Conservation (phyloP, 2,888 invertebrate species). For the Andrena fulva region DNA sequence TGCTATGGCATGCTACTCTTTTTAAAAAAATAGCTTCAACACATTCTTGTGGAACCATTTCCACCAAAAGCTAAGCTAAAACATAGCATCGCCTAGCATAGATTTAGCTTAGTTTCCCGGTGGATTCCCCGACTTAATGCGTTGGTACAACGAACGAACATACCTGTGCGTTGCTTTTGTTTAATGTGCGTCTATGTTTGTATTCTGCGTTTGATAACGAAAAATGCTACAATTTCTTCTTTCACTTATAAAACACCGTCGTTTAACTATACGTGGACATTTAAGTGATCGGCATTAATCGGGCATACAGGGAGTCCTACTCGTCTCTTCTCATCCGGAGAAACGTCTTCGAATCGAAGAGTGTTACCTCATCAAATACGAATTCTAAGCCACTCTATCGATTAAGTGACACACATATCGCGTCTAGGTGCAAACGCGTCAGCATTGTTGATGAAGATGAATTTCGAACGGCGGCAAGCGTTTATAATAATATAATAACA, state of each 20-base stretch:
- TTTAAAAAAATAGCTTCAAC: too few species aligned
- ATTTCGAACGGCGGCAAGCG: background rate
- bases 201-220: background rate
- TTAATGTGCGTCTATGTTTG: background rate
- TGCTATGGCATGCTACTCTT: too few species aligned
- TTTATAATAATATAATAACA: too few species aligned
- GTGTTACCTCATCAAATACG: conserved; percentile 23
- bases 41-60: too few species aligned
- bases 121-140: background rate
- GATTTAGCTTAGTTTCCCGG: too few species aligned
- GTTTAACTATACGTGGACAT: background rate
- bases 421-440: conserved; percentile 44
- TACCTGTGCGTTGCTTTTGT: background rate
- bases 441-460: conserved; percentile 2
- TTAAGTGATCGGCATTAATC: conserved; percentile 30
- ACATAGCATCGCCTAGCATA: too few species aligned
- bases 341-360: conserved; percentile 14
- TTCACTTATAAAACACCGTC: background rate
- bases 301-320: conserved; percentile 46
- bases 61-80: too few species aligned
- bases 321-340: conserved; percentile 42
- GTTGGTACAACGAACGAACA: background rate
- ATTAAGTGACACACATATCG: conserved; percentile 12
- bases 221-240: background rate
- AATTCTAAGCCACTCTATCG: background rate